Conservation (phyloP, 2,888 invertebrate species). For the Dynastes grantii region DNA sequence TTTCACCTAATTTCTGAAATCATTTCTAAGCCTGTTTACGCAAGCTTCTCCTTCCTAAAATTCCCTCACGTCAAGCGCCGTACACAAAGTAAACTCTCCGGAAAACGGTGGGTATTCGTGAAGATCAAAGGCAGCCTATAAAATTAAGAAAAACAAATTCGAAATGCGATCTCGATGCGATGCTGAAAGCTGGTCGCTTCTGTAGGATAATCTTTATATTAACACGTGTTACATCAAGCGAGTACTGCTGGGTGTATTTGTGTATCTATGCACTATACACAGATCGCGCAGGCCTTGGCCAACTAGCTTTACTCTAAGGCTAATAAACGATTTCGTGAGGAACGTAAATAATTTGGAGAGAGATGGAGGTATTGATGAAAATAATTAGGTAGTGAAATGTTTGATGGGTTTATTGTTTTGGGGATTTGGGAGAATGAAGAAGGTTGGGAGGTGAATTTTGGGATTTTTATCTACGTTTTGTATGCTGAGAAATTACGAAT, state of each 20-base stretch:
- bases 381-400: too few species aligned
- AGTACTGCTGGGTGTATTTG: background rate
- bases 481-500: too few species aligned
- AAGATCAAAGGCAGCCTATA: constrained; percentile 21
- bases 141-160: constrained; percentile 22
- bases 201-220: constrained; percentile 11
- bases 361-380: too few species aligned
- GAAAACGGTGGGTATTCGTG: background rate
- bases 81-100: background rate
- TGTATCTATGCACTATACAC: too few species aligned
- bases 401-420: too few species aligned
- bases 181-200: constrained; percentile 10
- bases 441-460: too few species aligned
- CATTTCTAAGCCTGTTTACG: background rate
- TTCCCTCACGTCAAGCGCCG: background rate
- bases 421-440: too few species aligned
- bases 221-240: constrained; percentile 18
- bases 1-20: background rate
- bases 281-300: too few species aligned
- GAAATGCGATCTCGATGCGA: background rate
- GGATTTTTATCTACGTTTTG: too few species aligned
- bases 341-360: too few species aligned
- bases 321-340: too few species aligned
- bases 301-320: too few species aligned
- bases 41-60: background rate